Evolutionary conservation across 2,113 vertebrate genomes (phyloP).

Genomic region (Peromyscus polionotus): DNA sequence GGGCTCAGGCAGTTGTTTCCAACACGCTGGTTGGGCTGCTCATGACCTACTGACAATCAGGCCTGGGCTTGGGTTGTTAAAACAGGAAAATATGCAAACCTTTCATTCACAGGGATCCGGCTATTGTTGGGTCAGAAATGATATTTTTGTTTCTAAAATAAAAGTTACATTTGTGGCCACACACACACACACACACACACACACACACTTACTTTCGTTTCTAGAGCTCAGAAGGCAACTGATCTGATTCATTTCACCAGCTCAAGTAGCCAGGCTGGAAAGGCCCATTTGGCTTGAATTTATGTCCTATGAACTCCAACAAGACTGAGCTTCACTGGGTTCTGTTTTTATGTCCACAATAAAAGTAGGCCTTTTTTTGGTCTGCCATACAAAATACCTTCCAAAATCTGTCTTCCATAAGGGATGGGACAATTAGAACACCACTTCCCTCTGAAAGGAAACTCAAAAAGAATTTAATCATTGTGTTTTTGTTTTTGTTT

Average conservation of each 20-base stretch:
- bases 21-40: slow-evolving; percentile 88
- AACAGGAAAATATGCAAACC: slow-evolving; percentile 97
- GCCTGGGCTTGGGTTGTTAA: slow-evolving; percentile 93
- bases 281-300: background rate
- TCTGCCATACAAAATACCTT: slow-evolving; percentile 2
- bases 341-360: background rate
- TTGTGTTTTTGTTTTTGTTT: background rate
- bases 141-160: slow-evolving; percentile 90
- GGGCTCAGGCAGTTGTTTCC: slow-evolving; percentile 90
- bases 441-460: background rate
- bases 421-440: background rate
- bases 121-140: slow-evolving; percentile 92
- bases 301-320: background rate
- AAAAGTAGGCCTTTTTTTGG: background rate
- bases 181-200: slow-evolving; percentile 74
- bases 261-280: slow-evolving; percentile 2
- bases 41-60: slow-evolving; percentile 90
- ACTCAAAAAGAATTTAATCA: background rate
- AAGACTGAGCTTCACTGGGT: background rate
- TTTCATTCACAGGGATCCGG: slow-evolving; percentile 96
- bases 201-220: slow-evolving; percentile 18
- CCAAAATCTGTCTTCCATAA: slow-evolving; percentile 25
- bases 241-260: slow-evolving; percentile 47
- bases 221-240: slow-evolving; percentile 41
- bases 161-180: slow-evolving; percentile 83